phyloP scores from a whole-genome alignment of 2,888 invertebrate species.

The Rhimphoctona megacephalus region DNA sequence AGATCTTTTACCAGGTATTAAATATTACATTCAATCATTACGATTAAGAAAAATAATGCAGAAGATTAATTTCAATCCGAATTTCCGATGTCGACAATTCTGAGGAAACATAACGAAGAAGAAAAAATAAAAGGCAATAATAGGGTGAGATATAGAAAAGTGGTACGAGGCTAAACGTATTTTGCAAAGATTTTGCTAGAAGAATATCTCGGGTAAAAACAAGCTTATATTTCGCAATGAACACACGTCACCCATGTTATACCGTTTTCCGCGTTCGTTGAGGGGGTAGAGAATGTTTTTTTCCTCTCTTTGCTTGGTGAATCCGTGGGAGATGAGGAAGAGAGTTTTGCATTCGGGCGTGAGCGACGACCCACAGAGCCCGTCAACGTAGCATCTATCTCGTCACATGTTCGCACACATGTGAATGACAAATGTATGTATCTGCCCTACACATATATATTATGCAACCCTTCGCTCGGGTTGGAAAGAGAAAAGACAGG shows the following conservation, averaged over 20 bases:
- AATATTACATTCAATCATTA: too few relatives aligned
- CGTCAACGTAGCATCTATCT: slow-evolving; percentile 75
- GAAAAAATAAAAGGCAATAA: background rate
- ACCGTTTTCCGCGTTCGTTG: slow-evolving; percentile 38
- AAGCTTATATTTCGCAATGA: slow-evolving; percentile 55
- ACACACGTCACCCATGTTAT: slow-evolving; percentile 44
- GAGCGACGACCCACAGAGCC: slow-evolving; percentile 58
- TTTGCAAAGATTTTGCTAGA: slow-evolving; percentile 32
- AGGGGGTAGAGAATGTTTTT: slow-evolving; percentile 46
- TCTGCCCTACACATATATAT: slow-evolving; percentile 74
- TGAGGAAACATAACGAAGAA: background rate
- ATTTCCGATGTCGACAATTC: background rate
- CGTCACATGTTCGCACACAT: slow-evolving; percentile 45
- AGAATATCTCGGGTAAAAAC: slow-evolving; percentile 20
- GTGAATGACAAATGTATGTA: slow-evolving; percentile 9
- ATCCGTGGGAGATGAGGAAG: slow-evolving; percentile 61
- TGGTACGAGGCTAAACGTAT: slow-evolving; percentile 39
- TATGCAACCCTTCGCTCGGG: slow-evolving; percentile 77
- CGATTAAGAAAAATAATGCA: background rate
- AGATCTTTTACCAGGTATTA: too few relatives aligned
- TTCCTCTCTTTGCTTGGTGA: slow-evolving; percentile 14
- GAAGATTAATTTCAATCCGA: background rate
- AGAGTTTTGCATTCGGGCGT: slow-evolving; percentile 68
- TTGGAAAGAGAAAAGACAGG: slow-evolving; percentile 63
- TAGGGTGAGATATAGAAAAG: slow-evolving; percentile 39